Evolutionary conservation across 2,113 vertebrate genomes (phyloP), one percentile per base, ranked within the genome.

Genomic region (Gobius niger): DNA sequence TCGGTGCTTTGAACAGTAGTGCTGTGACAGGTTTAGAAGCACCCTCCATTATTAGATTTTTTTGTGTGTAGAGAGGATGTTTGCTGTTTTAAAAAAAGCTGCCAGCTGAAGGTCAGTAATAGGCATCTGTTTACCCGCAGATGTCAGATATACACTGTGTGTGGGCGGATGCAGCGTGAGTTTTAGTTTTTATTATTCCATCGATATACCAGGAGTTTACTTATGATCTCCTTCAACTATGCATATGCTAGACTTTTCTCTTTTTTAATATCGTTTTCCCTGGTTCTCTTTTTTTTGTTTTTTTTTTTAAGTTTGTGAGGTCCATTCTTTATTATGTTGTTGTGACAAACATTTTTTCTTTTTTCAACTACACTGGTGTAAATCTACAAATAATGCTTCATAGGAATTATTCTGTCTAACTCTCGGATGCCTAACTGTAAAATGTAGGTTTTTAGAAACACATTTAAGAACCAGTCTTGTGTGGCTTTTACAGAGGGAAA

Each of bases 91-190:
- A 71, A 81, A 73, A 54, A 75, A 15, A 51, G 49, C n/a, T 72
- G 0, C 70, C 77, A 81, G 67, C 46, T 68, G 62, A 70, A 52
- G 80, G 80, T 77, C 80, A 83, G 84, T 80, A 83, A 19, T 60
- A 16, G 10, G 6, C 66, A 59, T 9, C 13, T 65, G 46, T 60
- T 50, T 63, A 64, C 72, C 65, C 64, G 65, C 62, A 68, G 62
- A 69, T 50, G 63, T 15, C 65, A 69, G 40, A 34, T 42, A 6
- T 12, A 57, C 24, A 57, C 19, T 40, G 24, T 57, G 24, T 57
- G 24, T 54, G 54, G 24, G 54, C 40, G 54, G 53, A 34, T 24
- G 8, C 18, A 13, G 19, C 1, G 34, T 57, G n/a, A 15, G 42
- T n/a, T 42, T 44, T n/a, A n/a, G n/a, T n/a, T 60, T 42, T 40